Evolutionary conservation across 2,797 vertebrate genomes (phyloP), one percentile per base, ranked within the genome.

Genomic region (Mus caroli): DNA sequence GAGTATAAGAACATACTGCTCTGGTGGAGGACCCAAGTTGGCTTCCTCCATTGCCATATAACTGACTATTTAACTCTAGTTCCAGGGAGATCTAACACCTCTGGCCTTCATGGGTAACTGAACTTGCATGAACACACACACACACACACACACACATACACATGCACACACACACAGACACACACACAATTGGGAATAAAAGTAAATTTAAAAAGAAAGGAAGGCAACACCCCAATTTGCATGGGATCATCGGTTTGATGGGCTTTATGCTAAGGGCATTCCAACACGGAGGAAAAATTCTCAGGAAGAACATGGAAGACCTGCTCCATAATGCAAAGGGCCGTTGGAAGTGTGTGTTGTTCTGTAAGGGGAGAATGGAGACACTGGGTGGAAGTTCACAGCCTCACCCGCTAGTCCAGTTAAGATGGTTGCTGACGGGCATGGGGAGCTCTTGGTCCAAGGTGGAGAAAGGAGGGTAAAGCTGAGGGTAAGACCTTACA

Each of bases 191-290:
- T 64, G 15, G 64, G 50, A 46, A 31, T 31, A 64, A 31, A 64
- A 58, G 24, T 58, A 40, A 58, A 82, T 40, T 82, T 58, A 4
- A 58, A 40, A 80, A 54, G 43, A 4, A 46, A 83, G 15, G 26
- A 56, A 89, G 56, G 20, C 40, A 89, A 76, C 2, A 7, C 58
- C 15, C 87, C 20, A 31, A 56, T 76, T 19, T 76, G 67, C 80
- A 50, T 10, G 34, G 5, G 85, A 50, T 22, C 76, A 78, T 64
- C 19, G 34, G 43, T 67, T 52, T 62, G 71, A 9, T 58, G 12
- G n/a, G 40, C 40, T 89, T 96, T 58, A 96, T 83, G 88, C 71
- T 58, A 46, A 34, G 87, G 46, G 83, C 54, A n/a, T 82, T 94
- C 88, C 83, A 50, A 73, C 28, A 14, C 67, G 40, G 69, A 86